phyloP scores from a whole-genome alignment of 2,888 invertebrate species.

The Argyresthia albistria region DNA sequence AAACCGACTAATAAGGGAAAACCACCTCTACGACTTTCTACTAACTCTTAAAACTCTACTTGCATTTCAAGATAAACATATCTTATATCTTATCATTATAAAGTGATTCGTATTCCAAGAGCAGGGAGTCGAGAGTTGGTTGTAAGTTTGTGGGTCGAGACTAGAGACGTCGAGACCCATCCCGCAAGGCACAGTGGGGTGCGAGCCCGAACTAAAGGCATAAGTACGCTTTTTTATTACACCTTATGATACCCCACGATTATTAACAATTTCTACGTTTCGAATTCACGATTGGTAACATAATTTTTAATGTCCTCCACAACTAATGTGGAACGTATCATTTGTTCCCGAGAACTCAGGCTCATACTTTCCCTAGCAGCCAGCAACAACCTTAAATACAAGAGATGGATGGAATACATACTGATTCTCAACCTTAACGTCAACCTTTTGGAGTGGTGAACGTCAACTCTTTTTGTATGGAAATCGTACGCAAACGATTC shows the following conservation, averaged over 20 bases:
- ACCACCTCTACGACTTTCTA: not conserved
- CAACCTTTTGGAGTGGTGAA: too few species aligned
- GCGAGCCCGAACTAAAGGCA: constrained; percentile 36
- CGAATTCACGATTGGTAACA: constrained; percentile 49
- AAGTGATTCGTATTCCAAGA: not conserved
- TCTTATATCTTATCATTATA: not conserved
- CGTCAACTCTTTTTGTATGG: too few species aligned
- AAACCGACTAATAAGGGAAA: not conserved
- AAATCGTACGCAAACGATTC: too few species aligned
- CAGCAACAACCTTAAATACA: too few species aligned
- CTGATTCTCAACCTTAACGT: too few species aligned
- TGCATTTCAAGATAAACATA: not conserved
- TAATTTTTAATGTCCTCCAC: constrained; percentile 38
- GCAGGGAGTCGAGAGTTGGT: not conserved
- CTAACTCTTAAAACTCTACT: not conserved
- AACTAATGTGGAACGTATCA: too few species aligned
- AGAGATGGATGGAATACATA: too few species aligned
- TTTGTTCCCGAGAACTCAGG: too few species aligned
- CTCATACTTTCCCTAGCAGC: too few species aligned
- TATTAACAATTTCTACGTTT: constrained; percentile 52
- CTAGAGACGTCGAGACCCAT: too few species aligned
- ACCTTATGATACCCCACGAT: constrained; percentile 39
- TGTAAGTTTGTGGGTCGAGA: too few species aligned
- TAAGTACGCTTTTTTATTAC: constrained; percentile 50
- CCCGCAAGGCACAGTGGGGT: constrained; percentile 11